These are phyloP conservation scores for Spinus pinus DNA, from an alignment of 2,797 vertebrate species.

Conservation along the genomic window DNA sequence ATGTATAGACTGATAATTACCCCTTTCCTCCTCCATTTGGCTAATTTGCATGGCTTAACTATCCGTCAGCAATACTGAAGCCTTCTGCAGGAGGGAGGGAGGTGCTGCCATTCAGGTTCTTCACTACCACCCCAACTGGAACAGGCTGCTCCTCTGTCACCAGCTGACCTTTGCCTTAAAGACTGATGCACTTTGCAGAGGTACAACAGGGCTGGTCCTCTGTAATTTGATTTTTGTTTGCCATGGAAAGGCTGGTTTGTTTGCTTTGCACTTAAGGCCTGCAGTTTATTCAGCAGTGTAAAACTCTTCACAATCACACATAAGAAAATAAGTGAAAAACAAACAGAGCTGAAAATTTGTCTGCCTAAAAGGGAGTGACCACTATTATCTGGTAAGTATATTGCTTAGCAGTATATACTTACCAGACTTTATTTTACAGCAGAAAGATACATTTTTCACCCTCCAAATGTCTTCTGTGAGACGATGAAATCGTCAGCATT, in stretches of 20 bases:
- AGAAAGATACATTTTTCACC: not conserved
- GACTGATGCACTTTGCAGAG: not conserved
- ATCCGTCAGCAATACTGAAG: not conserved
- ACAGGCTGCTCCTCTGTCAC: not conserved
- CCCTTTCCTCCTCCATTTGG: not conserved
- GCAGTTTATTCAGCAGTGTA: not conserved
- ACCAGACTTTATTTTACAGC: not conserved
- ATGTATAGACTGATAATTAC: not conserved
- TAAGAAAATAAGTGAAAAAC: constrained; percentile 28
- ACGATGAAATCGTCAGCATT: not conserved
- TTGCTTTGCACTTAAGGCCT: constrained; percentile 30
- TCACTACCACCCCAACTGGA: not conserved
- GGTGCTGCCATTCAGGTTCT: constrained; percentile 30
- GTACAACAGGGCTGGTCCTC: constrained; percentile 1
- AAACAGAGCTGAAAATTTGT: not conserved
- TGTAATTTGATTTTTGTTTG: constrained; percentile 52
- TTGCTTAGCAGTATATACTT: not conserved
- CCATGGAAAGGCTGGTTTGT: constrained; percentile 19
- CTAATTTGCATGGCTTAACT: not conserved
- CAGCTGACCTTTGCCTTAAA: constrained; percentile 46
- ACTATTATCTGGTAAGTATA: not conserved
- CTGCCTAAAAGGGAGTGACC: not conserved
- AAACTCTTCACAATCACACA: constrained; percentile 39
- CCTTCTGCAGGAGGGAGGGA: not conserved
- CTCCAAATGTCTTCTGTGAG: not conserved